These are phyloP conservation scores for Chrysina gloriosa DNA, from an alignment of 2,888 invertebrate genomes.

Conservation along the genomic window DNA sequence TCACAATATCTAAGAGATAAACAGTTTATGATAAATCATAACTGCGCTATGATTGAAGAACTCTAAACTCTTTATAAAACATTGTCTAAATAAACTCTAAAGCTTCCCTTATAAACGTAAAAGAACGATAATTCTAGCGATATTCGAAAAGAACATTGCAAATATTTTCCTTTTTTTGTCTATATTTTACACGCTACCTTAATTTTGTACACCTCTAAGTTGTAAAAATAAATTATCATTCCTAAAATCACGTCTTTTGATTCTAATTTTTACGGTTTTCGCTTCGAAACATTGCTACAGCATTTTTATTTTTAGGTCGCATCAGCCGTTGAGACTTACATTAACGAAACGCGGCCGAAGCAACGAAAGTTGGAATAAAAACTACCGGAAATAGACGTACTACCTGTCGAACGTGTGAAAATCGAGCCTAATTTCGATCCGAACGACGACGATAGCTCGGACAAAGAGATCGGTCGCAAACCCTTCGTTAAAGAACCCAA, in stretches of 20 bases:
- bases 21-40: too few species aligned
- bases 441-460: constrained; percentile 13
- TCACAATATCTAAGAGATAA: too few species aligned
- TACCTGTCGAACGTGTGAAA: constrained; percentile 41
- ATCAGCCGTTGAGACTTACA: constrained; percentile 28
- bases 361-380: constrained; percentile 40
- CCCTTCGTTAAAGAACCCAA: not conserved
- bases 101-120: too few species aligned
- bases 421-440: constrained; percentile 2
- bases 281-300: constrained; percentile 13
- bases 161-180: too few species aligned
- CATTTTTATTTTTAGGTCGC: constrained; percentile 36
- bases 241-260: not conserved
- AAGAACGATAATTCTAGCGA: too few species aligned
- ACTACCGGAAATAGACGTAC: constrained; percentile 47
- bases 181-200: too few species aligned
- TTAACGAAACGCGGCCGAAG: constrained; percentile 28
- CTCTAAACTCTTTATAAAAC: too few species aligned
- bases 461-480: not conserved
- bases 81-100: too few species aligned
- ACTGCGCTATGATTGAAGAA: too few species aligned
- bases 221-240: not conserved
- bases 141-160: too few species aligned
- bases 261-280: not conserved
- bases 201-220: too few species aligned